Percentiles rank a stretch among this genome's conserved stretches.
phyloP scores from a whole-genome alignment of 2,113 vertebrate genomes.

The Nannospalax galili region DNA sequence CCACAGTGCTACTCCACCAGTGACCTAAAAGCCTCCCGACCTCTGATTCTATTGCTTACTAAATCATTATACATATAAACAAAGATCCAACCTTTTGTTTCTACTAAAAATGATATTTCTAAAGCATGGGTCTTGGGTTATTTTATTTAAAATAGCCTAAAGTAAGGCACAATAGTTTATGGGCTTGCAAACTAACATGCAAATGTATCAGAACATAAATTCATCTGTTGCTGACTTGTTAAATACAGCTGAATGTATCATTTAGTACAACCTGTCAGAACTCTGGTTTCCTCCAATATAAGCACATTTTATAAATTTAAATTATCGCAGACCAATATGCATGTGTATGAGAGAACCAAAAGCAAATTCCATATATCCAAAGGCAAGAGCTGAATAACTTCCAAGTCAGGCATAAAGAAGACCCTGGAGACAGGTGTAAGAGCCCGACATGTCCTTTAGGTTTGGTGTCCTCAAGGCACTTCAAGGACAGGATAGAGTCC shows the following conservation, averaged over 20 bases:
- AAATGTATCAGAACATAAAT: conserved; percentile 61
- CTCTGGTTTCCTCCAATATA: conserved; percentile 31
- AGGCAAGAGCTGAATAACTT: conserved; percentile 30
- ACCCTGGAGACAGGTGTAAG: background rate
- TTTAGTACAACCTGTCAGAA: conserved; percentile 55
- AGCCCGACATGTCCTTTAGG: background rate
- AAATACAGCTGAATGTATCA: conserved; percentile 56
- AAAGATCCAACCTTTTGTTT: conserved; percentile 66
- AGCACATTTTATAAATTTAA: conserved; percentile 34
- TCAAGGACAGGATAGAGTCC: background rate
- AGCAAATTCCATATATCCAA: conserved; percentile 2
- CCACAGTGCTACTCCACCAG: conserved; percentile 71
- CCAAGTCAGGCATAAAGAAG: background rate
- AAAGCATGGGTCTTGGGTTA: conserved; percentile 58
- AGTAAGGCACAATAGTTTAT: conserved; percentile 54
- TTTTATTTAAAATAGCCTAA: conserved; percentile 72
- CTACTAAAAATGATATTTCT: conserved; percentile 67
- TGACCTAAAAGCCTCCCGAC: conserved; percentile 76
- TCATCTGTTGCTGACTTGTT: conserved; percentile 40
- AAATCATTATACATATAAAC: conserved; percentile 73
- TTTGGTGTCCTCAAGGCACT: background rate
- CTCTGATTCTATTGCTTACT: conserved; percentile 75
- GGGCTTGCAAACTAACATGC: conserved; percentile 39
- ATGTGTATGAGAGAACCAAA: conserved; percentile 3
- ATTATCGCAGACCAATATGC: background rate